These are phyloP conservation scores for Sycophila texana DNA, from an alignment of 2,888 invertebrate species.

Conservation along the genomic window DNA sequence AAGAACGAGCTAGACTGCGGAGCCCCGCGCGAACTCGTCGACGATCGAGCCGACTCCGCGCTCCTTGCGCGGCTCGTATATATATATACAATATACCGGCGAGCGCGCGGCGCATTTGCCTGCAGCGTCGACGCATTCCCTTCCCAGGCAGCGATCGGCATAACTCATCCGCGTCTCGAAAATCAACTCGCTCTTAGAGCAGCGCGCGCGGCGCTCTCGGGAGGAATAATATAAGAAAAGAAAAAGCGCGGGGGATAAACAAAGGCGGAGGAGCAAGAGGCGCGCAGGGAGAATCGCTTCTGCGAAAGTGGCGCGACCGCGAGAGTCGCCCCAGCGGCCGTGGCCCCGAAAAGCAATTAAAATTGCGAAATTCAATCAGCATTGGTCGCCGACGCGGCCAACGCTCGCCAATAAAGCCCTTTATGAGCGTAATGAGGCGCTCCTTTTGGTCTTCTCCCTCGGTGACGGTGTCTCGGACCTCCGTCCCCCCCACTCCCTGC, in stretches of 20 bases:
- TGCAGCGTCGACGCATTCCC: slow-evolving; percentile 33
- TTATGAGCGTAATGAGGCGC: slow-evolving; percentile 47
- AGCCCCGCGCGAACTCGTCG: slow-evolving; percentile 5
- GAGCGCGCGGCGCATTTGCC: slow-evolving; percentile 13
- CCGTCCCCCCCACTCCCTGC: not conserved
- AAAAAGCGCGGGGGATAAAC: not conserved
- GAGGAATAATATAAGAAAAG: not conserved
- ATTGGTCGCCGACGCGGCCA: slow-evolving; percentile 11
- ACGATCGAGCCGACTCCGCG: slow-evolving; percentile 12
- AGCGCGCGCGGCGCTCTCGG: not conserved
- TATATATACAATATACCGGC: no score
- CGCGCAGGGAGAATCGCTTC: slow-evolving; percentile 15
- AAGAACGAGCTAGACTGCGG: no score
- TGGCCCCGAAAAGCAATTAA: slow-evolving; percentile 54
- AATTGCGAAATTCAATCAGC: slow-evolving; percentile 57
- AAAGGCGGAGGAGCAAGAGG: not conserved
- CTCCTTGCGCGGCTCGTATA: not conserved
- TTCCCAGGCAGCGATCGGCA: slow-evolving; percentile 18
- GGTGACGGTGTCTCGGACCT: not conserved
- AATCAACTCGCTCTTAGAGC: slow-evolving; percentile 11
- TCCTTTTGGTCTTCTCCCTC: slow-evolving; percentile 4
- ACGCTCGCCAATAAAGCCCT: slow-evolving; percentile 45
- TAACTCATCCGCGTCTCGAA: slow-evolving; percentile 14
- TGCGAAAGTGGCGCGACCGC: slow-evolving; percentile 14
- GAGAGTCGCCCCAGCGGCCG: not conserved